Evolutionary conservation across 53 echinoderm and acorn worm genomes (phyloP).

Genomic region (Stichopus horrens): DNA sequence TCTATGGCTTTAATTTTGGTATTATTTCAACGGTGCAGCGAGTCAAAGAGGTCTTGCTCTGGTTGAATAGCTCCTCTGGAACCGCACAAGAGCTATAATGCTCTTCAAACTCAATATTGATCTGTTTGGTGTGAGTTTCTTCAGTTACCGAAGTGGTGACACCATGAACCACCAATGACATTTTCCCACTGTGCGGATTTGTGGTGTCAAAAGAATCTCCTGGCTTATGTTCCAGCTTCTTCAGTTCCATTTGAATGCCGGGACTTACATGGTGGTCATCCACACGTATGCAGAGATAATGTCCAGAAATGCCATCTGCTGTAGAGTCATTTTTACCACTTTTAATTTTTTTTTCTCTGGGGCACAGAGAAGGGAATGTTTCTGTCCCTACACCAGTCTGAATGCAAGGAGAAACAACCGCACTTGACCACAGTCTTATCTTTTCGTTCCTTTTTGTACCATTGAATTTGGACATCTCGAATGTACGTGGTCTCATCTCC

Average conservation of each 20-base stretch:
- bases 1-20: constrained; percentile 73
- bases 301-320: background rate
- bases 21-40: constrained; percentile 86
- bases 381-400: constrained; percentile 39
- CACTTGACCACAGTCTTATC: background rate
- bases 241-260: constrained; percentile 24
- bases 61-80: constrained; percentile 48
- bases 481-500: constrained; percentile 68
- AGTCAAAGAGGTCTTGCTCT: constrained; percentile 15
- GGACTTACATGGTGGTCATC: background rate
- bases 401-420: constrained; percentile 50
- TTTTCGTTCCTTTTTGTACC: constrained; percentile 35
- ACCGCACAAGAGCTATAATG: constrained; percentile 59
- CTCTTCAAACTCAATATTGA: constrained; percentile 54
- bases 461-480: constrained; percentile 64
- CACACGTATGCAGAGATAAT: constrained; percentile 56
- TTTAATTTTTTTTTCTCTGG: background rate
- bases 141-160: constrained; percentile 50
- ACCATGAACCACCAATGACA: constrained; percentile 60
- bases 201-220: constrained; percentile 42
- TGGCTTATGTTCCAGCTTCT: constrained; percentile 53
- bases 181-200: constrained; percentile 52
- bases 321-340: background rate
- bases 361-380: constrained; percentile 27
- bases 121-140: constrained; percentile 43